Percentiles rank a stretch among this genome's conserved stretches.
Evolutionary conservation across 2,888 invertebrate species (phyloP).

Genomic region (Agrypnus murinus): DNA sequence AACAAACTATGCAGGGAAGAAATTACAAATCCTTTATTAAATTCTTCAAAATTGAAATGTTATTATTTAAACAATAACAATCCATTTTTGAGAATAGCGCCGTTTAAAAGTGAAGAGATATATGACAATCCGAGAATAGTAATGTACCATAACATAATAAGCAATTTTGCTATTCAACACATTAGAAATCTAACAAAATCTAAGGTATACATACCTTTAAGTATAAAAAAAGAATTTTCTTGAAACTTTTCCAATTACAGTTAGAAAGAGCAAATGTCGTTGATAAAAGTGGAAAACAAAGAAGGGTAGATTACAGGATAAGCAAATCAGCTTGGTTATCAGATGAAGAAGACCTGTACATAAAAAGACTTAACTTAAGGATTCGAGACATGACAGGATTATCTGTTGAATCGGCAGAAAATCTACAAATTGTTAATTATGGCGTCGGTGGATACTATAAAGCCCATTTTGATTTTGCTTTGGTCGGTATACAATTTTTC

Average conservation of each 20-base stretch:
- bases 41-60: slow-evolving; percentile 78
- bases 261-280: slow-evolving; percentile 95
- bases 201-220: too few species aligned
- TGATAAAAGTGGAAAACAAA: slow-evolving; percentile 93
- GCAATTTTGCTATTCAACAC: slow-evolving; percentile 88
- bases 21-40: slow-evolving; percentile 72
- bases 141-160: slow-evolving; percentile 92
- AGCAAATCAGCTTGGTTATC: slow-evolving; percentile 98
- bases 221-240: too few species aligned
- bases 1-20: slow-evolving; percentile 87
- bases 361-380: slow-evolving; percentile 72
- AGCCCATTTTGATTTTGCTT: slow-evolving; percentile 93
- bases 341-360: slow-evolving; percentile 89
- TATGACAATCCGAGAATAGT: slow-evolving; percentile 86
- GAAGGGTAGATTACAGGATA: slow-evolving; percentile 95
- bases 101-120: slow-evolving; percentile 87
- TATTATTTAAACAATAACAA: slow-evolving; percentile 81
- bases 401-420: slow-evolving; percentile 92
- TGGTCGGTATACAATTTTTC: not conserved
- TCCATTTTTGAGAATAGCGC: slow-evolving; percentile 84
- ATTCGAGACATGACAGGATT: slow-evolving; percentile 92
- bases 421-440: slow-evolving; percentile 98
- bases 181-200: slow-evolving; percentile 91
- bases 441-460: slow-evolving; percentile 99
- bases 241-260: slow-evolving; percentile 71